phyloP scores from a whole-genome alignment of 1,140 invertebrate genomes.

The Drosophila serrata region DNA sequence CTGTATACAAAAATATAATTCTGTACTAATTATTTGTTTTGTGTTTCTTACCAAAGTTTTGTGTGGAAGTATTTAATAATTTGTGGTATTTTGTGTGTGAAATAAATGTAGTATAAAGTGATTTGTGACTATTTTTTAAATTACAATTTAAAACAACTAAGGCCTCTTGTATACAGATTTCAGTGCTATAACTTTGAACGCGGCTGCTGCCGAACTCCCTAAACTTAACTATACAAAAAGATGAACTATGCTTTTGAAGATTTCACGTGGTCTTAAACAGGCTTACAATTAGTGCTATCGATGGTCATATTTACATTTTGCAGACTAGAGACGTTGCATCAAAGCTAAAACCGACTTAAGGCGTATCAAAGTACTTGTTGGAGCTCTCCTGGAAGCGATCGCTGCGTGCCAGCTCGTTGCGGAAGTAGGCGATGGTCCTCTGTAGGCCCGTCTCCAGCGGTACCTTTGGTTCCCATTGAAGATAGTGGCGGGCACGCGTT shows the following conservation, averaged over 20 bases:
- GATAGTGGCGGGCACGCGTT: slow-evolving; percentile 91
- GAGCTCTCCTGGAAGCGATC: slow-evolving; percentile 82
- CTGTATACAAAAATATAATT: slow-evolving; percentile 2
- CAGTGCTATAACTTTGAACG: slow-evolving; percentile 20
- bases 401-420: slow-evolving; percentile 91
- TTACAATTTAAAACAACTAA: no score
- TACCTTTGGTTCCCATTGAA: slow-evolving; percentile 98
- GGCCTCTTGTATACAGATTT: neutral
- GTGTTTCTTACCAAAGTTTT: neutral
- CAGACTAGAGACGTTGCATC: slow-evolving; percentile 77
- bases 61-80: neutral
- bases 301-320: slow-evolving; percentile 80
- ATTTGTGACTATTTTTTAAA: neutral
- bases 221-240: slow-evolving; percentile 7
- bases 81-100: neutral
- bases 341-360: slow-evolving; percentile 42
- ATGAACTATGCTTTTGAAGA: slow-evolving; percentile 10
- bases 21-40: slow-evolving; percentile 1
- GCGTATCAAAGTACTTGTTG: slow-evolving; percentile 78
- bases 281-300: slow-evolving; percentile 72
- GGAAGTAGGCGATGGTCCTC: slow-evolving; percentile 96
- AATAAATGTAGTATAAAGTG: slow-evolving; percentile 6
- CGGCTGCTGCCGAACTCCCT: neutral
- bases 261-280: slow-evolving; percentile 8
- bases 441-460: slow-evolving; percentile 93